These are phyloP conservation scores for Trochalopteron elliotii DNA, from an alignment of 2,113 vertebrate genomes.

Conservation along the genomic window DNA sequence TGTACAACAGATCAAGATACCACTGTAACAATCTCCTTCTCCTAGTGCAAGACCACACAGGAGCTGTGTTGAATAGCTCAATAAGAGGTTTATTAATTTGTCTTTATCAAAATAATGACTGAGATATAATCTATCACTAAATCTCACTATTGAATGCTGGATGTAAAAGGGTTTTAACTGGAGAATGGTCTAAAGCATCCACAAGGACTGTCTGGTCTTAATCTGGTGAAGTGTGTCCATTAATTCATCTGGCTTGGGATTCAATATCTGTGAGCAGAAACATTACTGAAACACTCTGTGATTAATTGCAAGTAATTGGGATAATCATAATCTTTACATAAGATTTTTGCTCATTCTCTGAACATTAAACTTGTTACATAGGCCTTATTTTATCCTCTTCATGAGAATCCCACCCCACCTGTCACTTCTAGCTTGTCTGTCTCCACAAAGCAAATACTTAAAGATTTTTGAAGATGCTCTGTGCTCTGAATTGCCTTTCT, in stretches of 20 bases:
- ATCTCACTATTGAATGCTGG: background rate
- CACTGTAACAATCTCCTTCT: background rate
- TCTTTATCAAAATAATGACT: background rate
- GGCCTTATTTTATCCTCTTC: background rate
- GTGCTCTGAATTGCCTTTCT: background rate
- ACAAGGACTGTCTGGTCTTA: background rate
- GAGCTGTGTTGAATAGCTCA: background rate
- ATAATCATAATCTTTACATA: rapidly evolving
- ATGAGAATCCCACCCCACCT: background rate
- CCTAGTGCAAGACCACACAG: background rate
- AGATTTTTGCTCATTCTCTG: background rate
- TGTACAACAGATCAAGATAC: background rate
- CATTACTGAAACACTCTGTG: background rate
- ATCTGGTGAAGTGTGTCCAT: background rate
- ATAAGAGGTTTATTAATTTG: background rate
- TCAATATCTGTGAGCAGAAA: background rate
- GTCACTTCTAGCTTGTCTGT: background rate
- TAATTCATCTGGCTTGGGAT: background rate
- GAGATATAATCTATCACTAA: background rate
- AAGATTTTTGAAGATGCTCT: background rate
- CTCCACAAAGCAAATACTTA: background rate
- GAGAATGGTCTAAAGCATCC: background rate
- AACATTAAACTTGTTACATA: background rate
- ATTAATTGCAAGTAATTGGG: background rate
- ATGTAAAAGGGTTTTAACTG: background rate